Conservation (phyloP, 2,888 invertebrate species). For the Cosmia trapezina region DNA sequence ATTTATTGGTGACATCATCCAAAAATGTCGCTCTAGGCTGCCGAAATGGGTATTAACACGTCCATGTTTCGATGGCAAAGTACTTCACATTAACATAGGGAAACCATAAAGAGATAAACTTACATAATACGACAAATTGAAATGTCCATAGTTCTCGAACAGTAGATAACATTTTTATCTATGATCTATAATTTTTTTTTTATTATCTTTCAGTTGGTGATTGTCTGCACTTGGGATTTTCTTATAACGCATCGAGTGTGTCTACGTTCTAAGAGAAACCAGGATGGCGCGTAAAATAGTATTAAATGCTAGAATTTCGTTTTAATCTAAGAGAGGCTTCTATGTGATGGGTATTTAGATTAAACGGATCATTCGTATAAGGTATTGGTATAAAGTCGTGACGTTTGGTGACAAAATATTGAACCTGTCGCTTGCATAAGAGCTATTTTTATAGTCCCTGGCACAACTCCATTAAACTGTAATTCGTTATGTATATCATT, state of each 20-base stretch:
- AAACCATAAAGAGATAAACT: slow-evolving; percentile 41
- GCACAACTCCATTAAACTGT: background rate
- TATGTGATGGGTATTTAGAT: slow-evolving; percentile 57
- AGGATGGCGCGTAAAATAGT: slow-evolving; percentile 49
- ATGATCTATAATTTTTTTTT: slow-evolving; percentile 28
- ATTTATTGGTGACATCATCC: slow-evolving; percentile 35
- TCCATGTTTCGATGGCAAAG: slow-evolving; percentile 34
- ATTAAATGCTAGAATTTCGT: slow-evolving; percentile 45
- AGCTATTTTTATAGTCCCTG: background rate
- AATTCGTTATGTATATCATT: background rate
- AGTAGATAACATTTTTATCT: background rate
- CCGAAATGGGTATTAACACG: slow-evolving; percentile 31
- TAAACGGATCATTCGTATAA: slow-evolving; percentile 19
- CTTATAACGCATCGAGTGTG: slow-evolving; percentile 57
- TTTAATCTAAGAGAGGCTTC: slow-evolving; percentile 53
- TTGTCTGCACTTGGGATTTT: slow-evolving; percentile 49
- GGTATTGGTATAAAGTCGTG: slow-evolving; percentile 4
- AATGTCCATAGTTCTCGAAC: background rate
- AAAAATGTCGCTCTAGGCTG: slow-evolving; percentile 30
- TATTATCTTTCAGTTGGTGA: slow-evolving; percentile 62
- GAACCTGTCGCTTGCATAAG: background rate
- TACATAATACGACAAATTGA: slow-evolving; percentile 29
- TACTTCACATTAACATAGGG: slow-evolving; percentile 48
- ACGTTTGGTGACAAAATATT: slow-evolving; percentile 15
- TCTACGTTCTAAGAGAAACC: slow-evolving; percentile 61